Conservation (phyloP, 2,888 invertebrate species). For the Apeira syringaria region DNA sequence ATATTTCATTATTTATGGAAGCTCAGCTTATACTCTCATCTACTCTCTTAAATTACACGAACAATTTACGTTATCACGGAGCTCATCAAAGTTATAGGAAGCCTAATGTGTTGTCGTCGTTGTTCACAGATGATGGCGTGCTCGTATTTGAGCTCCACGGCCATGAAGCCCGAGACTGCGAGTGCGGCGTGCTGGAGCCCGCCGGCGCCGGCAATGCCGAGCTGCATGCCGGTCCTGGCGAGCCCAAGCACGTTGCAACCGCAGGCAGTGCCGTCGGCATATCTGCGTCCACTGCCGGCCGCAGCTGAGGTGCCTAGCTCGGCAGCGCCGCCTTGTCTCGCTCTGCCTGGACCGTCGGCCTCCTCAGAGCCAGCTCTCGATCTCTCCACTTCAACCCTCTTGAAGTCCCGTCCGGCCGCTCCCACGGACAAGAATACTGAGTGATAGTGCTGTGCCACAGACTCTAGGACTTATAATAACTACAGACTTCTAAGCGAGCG, state of each 20-base stretch:
- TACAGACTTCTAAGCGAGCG: slow-evolving; percentile 40
- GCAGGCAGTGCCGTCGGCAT: slow-evolving; percentile 10
- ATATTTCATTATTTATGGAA: slow-evolving; percentile 82
- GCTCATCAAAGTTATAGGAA: slow-evolving; percentile 21
- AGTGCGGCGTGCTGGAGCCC: slow-evolving; percentile 69
- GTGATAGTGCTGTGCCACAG: slow-evolving; percentile 76
- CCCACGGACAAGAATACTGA: slow-evolving; percentile 52
- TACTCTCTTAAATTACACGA: slow-evolving; percentile 67
- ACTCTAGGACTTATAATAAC: slow-evolving; percentile 52
- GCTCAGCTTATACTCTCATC: slow-evolving; percentile 61
- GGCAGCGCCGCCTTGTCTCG: slow-evolving; percentile 7
- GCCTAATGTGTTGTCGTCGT: slow-evolving; percentile 21
- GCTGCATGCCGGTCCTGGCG: slow-evolving; percentile 53
- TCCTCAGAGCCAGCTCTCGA: slow-evolving; percentile 64
- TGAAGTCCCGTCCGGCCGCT: slow-evolving; percentile 43
- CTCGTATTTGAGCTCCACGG: slow-evolving; percentile 72
- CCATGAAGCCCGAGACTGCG: slow-evolving; percentile 53
- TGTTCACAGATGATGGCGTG: slow-evolving; percentile 81
- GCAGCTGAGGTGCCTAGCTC: background rate
- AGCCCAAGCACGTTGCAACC: slow-evolving; percentile 24
- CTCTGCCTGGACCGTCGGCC: slow-evolving; percentile 2
- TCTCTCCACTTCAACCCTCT: slow-evolving; percentile 56
- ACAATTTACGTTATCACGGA: slow-evolving; percentile 56
- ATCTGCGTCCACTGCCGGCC: slow-evolving; percentile 5
- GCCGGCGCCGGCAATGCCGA: slow-evolving; percentile 42